phyloP scores from a whole-genome alignment of 2,113 vertebrate species.

The Bambusicola thoracicus region DNA sequence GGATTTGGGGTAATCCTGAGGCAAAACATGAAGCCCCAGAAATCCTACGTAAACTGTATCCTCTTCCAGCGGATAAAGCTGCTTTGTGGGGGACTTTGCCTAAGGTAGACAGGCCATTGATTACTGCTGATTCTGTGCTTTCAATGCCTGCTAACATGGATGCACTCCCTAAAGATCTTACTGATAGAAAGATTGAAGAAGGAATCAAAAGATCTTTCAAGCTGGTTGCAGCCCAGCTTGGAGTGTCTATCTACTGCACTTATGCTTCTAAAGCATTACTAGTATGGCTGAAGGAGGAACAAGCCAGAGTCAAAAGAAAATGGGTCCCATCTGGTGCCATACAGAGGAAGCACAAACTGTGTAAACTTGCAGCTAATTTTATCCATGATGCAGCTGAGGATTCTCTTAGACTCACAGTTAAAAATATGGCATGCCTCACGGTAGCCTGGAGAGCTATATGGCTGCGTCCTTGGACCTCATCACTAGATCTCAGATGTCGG shows the following conservation, averaged over 20 bases:
- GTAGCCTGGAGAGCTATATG: conserved; percentile 58
- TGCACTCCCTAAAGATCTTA: conserved; percentile 36
- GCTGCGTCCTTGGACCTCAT: conserved; percentile 42
- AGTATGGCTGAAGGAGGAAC: conserved; percentile 51
- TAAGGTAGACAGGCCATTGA: conserved; percentile 13
- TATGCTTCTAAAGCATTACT: conserved; percentile 50
- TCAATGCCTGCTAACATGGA: background rate
- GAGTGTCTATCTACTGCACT: conserved; percentile 62
- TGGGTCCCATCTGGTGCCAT: conserved; percentile 17
- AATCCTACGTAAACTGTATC: conserved; percentile 32
- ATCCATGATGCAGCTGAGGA: conserved; percentile 70
- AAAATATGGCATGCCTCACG: conserved; percentile 55
- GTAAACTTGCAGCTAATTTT: conserved; percentile 59
- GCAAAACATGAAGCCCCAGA: conserved; percentile 41
- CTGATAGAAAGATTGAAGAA: conserved; percentile 62
- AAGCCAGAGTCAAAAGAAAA: background rate
- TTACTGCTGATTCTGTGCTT: background rate
- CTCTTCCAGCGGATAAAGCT: conserved; percentile 54
- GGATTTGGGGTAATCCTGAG: conserved; percentile 53
- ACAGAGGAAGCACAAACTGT: background rate
- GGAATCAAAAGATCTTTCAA: conserved; percentile 64
- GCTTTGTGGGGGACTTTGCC: conserved; percentile 52
- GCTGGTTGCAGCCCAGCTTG: conserved; percentile 55
- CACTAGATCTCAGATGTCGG: background rate
- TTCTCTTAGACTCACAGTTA: conserved; percentile 56